Evolutionary conservation across 23 tunicate species (phyloP).

Genomic region (Oikopleura vanhoeffeni): DNA sequence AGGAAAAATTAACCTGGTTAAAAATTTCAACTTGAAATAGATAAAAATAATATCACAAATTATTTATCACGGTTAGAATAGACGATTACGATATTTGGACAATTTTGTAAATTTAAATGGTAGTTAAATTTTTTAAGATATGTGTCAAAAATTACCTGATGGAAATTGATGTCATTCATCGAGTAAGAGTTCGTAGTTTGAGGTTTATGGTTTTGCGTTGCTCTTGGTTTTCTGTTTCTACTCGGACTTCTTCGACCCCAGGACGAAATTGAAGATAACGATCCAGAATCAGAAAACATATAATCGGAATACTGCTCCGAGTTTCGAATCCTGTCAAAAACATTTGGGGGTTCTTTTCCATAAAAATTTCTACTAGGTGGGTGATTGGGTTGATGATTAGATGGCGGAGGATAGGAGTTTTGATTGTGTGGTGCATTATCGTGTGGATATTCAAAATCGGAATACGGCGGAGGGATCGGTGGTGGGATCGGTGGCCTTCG

Average conservation of each 20-base stretch:
- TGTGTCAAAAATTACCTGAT: no score
- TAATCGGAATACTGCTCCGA: conserved; percentile 14
- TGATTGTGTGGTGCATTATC: background rate
- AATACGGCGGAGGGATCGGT: background rate
- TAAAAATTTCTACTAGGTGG: background rate
- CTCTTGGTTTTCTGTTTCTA: background rate
- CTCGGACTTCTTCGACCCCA: conserved; percentile 11
- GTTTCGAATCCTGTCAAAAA: background rate
- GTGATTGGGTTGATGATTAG: background rate
- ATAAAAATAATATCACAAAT: no score
- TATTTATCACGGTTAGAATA: no score
- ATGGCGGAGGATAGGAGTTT: background rate
- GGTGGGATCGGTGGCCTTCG: background rate
- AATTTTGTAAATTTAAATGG: no score
- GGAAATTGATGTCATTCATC: background rate
- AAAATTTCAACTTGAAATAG: no score
- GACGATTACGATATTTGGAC: no score
- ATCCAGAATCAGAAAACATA: background rate
- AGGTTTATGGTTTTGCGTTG: background rate
- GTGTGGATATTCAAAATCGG: background rate
- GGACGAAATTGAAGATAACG: background rate
- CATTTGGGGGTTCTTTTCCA: background rate
- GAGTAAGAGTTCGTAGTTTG: background rate
- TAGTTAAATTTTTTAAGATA: no score
- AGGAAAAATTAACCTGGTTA: no score